Percentiles rank a stretch among this genome's conserved stretches.
Conservation (phyloP, 2,797 vertebrate genomes). For the Tadarida brasiliensis region DNA sequence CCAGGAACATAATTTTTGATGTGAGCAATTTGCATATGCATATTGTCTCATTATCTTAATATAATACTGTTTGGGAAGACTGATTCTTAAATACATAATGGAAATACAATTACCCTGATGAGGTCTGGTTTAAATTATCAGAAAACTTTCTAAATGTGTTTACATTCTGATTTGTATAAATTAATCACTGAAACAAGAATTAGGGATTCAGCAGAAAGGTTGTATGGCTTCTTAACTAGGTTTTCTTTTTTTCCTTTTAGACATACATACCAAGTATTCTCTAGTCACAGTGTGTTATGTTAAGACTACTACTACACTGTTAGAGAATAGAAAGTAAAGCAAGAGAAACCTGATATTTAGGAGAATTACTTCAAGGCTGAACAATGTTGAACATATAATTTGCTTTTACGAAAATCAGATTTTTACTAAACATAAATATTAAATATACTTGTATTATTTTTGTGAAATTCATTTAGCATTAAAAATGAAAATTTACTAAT, state of each 20-base stretch:
- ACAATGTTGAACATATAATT: background rate
- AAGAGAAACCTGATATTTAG: background rate
- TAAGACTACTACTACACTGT: background rate
- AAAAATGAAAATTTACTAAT: background rate
- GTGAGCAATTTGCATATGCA: constrained; percentile 70
- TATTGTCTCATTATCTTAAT: constrained; percentile 75
- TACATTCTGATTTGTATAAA: constrained; percentile 67
- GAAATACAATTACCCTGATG: constrained; percentile 72
- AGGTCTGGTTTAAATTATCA: constrained; percentile 69
- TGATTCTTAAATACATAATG: constrained; percentile 70
- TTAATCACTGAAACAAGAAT: constrained; percentile 64
- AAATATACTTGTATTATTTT: background rate
- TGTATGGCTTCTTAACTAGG: background rate
- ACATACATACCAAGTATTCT: background rate
- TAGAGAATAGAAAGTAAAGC: background rate
- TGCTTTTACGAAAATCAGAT: background rate
- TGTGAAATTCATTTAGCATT: background rate
- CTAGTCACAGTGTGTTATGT: background rate
- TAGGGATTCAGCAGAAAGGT: constrained; percentile 46
- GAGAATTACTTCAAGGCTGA: background rate
- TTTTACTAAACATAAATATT: background rate
- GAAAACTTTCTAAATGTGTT: constrained; percentile 76
- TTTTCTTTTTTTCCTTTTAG: background rate
- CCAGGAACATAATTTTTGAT: constrained; percentile 70
- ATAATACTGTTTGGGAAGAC: constrained; percentile 65